phyloP scores from a whole-genome alignment of 2,888 invertebrate genomes.

The Punctoribates punctum region DNA sequence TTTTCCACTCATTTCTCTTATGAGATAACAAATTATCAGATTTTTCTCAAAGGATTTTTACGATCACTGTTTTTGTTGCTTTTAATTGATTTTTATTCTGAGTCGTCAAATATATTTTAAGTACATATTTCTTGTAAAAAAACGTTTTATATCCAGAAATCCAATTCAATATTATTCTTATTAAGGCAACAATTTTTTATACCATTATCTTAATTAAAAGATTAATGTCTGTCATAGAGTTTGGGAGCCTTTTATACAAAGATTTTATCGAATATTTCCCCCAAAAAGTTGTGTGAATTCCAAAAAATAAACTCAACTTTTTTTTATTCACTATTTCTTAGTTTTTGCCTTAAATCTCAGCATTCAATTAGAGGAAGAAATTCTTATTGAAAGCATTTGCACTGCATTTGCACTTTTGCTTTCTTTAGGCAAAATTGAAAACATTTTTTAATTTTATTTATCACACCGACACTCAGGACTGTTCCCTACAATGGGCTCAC shows the following conservation, averaged over 20 bases:
- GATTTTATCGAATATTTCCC: conserved; percentile 14
- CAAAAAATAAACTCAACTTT: background rate
- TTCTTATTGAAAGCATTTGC: conserved; percentile 20
- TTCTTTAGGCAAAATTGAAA: background rate
- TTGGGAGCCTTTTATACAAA: background rate
- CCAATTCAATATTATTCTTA: background rate
- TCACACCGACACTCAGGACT: background rate
- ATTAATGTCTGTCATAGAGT: conserved; percentile 2
- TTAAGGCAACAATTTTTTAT: background rate
- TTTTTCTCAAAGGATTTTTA: conserved; percentile 14
- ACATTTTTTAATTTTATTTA: background rate
- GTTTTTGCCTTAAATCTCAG: background rate
- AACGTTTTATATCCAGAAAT: conserved; percentile 1
- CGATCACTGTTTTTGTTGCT: background rate
- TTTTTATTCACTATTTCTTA: background rate
- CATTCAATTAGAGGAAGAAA: background rate
- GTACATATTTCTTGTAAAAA: background rate
- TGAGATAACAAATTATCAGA: conserved; percentile 25
- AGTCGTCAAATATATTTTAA: background rate
- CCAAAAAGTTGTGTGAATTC: conserved; percentile 25
- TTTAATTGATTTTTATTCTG: conserved; percentile 8
- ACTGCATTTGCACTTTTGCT: background rate
- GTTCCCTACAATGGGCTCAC: background rate
- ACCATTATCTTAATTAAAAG: conserved; percentile 34
- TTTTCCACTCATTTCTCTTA: background rate